Percentiles rank a stretch among this genome's conserved stretches.
Conservation (phyloP, 2,888 invertebrate genomes). For the Tinea trinotella region DNA sequence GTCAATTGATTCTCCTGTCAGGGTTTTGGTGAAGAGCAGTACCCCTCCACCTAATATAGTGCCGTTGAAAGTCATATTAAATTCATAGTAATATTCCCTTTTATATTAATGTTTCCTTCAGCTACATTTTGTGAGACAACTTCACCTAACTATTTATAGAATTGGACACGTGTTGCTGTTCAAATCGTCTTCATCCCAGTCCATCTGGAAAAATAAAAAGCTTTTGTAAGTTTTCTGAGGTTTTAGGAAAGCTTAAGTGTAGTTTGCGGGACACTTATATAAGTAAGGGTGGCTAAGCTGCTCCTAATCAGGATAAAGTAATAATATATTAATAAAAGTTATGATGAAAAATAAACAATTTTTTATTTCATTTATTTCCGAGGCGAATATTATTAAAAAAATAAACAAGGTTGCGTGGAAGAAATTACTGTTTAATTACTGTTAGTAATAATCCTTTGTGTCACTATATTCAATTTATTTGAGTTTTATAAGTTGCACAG, state of each 20-base stretch:
- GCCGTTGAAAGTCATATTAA: slow-evolving; percentile 46
- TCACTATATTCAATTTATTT: no score
- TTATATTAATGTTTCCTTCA: slow-evolving; percentile 1
- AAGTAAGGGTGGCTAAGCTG: neutral
- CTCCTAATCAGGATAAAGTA: neutral
- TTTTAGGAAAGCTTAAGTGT: neutral
- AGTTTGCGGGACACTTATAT: neutral
- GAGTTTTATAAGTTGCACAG: no score
- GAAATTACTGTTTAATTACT: no score
- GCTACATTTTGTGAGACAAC: neutral
- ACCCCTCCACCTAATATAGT: slow-evolving; percentile 47
- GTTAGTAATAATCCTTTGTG: no score
- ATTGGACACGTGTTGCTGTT: neutral
- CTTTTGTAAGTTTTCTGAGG: neutral
- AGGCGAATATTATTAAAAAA: no score
- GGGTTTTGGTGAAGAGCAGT: slow-evolving; percentile 53
- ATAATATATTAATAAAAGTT: no score
- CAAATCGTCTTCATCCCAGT: slow-evolving; percentile 8
- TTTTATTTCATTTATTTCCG: no score
- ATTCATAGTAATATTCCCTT: neutral
- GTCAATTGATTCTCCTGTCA: slow-evolving; percentile 56
- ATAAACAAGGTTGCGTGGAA: no score
- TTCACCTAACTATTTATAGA: neutral
- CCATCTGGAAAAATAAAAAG: slow-evolving; percentile 8
- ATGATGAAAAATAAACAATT: no score